These are phyloP conservation scores for Acromyrmex heyeri DNA, from an alignment of 1,140 invertebrate genomes.

Conservation along the genomic window DNA sequence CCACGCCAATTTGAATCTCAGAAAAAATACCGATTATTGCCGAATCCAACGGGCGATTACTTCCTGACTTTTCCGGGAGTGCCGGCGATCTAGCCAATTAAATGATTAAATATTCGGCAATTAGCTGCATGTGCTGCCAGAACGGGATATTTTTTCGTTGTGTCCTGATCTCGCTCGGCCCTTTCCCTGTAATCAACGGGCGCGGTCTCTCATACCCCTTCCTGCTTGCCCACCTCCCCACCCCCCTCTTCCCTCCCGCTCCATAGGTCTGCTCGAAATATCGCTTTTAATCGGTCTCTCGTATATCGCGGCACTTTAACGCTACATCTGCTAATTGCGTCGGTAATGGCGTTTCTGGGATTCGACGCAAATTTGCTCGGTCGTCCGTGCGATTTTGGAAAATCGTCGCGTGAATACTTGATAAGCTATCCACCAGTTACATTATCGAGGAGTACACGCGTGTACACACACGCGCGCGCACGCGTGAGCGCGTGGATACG, in stretches of 20 bases:
- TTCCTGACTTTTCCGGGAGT: constrained; percentile 6
- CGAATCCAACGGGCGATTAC: background rate
- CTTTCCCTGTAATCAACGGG: constrained; percentile 52
- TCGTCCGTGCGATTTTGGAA: constrained; percentile 62
- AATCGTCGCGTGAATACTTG: constrained; percentile 64
- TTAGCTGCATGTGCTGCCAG: constrained; percentile 34
- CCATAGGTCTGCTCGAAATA: constrained; percentile 28
- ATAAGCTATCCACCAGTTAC: constrained; percentile 54
- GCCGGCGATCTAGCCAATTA: constrained; percentile 3
- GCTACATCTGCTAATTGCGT: constrained; percentile 62
- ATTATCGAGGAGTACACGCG: constrained; percentile 30
- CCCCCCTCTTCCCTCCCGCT: background rate
- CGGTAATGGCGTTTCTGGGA: constrained; percentile 62
- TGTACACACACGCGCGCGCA: background rate
- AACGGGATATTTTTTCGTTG: constrained; percentile 39
- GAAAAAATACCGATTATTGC: constrained; percentile 28
- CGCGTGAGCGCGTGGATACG: background rate
- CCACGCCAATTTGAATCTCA: background rate
- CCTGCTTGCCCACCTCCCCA: too few species aligned
- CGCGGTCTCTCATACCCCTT: background rate
- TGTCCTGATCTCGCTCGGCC: constrained; percentile 3
- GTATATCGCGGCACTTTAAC: constrained; percentile 59
- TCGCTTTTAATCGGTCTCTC: constrained; percentile 58
- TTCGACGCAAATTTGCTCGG: constrained; percentile 59
- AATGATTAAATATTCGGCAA: constrained; percentile 63